Percentiles rank a stretch among this genome's conserved stretches.
Conservation (phyloP, 2,797 vertebrate species). For the Enteromius afrohamiltoni region DNA sequence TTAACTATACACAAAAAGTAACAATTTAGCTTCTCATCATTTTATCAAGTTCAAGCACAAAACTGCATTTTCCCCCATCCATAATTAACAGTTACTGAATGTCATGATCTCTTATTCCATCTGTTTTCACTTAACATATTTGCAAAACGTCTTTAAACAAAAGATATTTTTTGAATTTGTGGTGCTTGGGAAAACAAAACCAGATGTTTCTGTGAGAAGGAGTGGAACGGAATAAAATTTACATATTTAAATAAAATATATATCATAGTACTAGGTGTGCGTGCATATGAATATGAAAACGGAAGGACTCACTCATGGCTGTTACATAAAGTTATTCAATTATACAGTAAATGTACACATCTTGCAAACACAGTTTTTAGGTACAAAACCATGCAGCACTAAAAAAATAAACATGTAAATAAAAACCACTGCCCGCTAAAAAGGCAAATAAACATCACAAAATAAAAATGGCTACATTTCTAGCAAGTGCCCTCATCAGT, state of each 20-base stretch:
- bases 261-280: not conserved
- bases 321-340: not conserved
- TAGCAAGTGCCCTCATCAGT: conserved; percentile 43
- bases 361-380: not conserved
- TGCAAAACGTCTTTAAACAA: conserved; percentile 61
- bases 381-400: not conserved
- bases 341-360: not conserved
- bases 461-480: conserved; percentile 39
- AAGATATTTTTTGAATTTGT: conserved; percentile 57
- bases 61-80: conserved; percentile 57
- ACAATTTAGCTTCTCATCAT: conserved; percentile 5
- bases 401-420: not conserved
- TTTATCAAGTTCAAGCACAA: conserved; percentile 13
- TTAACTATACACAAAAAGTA: not conserved
- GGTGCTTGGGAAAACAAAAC: conserved; percentile 58
- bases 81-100: conserved; percentile 66
- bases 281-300: conserved; percentile 22
- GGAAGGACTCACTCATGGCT: not conserved
- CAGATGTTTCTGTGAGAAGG: conserved; percentile 60
- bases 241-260: conserved; percentile 36
- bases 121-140: conserved; percentile 61
- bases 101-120: conserved; percentile 69
- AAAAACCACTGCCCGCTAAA: not conserved
- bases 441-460: conserved; percentile 20
- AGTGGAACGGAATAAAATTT: conserved; percentile 52